phyloP scores from a whole-genome alignment of 2,797 vertebrate genomes.

The Ispidina picta region DNA sequence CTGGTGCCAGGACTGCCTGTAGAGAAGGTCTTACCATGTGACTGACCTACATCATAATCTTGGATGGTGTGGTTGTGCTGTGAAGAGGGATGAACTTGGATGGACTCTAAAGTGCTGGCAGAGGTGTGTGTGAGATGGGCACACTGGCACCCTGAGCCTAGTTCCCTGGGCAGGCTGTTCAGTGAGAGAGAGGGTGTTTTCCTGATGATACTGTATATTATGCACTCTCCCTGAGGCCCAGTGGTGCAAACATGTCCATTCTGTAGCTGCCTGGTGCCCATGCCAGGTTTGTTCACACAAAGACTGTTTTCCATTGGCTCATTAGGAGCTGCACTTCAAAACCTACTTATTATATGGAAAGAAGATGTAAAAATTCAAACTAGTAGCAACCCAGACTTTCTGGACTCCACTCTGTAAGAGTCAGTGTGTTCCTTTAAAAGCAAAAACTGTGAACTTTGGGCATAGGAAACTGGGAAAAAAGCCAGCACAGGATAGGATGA shows the following conservation, averaged over 20 bases:
- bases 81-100: not conserved
- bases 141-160: not conserved
- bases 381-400: not conserved
- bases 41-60: not conserved
- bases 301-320: not conserved
- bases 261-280: not conserved
- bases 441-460: slow-evolving; percentile 39
- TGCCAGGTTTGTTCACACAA: not conserved
- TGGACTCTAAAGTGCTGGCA: not conserved
- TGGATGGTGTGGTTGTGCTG: not conserved
- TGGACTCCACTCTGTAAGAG: not conserved
- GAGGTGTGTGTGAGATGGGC: rapidly evolving
- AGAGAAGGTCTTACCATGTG: too few species aligned
- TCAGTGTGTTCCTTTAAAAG: slow-evolving; percentile 58
- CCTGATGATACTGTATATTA: not conserved
- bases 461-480: slow-evolving; percentile 63
- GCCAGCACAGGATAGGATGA: slow-evolving; percentile 62
- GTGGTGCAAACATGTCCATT: not conserved
- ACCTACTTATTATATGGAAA: not conserved
- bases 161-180: not conserved
- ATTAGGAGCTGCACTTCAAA: not conserved
- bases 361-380: not conserved
- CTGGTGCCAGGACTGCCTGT: not conserved
- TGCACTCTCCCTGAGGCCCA: rapidly evolving
- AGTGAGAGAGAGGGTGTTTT: not conserved